Conservation (phyloP, 2,797 vertebrate species). For the Alosa sapidissima region DNA sequence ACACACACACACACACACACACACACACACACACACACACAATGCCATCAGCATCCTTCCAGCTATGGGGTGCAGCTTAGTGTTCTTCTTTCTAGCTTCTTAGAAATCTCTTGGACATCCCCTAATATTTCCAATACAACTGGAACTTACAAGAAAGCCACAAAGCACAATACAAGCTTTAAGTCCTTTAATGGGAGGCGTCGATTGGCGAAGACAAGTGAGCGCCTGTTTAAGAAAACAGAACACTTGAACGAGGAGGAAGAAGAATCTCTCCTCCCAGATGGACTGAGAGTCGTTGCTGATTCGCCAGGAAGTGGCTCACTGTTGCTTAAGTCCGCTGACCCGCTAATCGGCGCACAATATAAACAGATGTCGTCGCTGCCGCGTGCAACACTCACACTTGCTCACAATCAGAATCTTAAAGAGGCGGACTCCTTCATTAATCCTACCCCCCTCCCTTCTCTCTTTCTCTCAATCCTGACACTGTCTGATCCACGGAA, state of each 20-base stretch:
- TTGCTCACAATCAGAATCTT: constrained; percentile 71
- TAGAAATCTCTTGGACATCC: constrained; percentile 41
- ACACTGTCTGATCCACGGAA: constrained; percentile 66
- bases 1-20: neutral
- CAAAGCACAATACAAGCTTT: constrained; percentile 52
- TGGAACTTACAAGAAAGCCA: constrained; percentile 55
- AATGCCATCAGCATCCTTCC: neutral
- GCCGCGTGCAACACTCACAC: constrained; percentile 61
- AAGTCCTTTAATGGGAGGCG: constrained; percentile 58
- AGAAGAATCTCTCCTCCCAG: constrained; percentile 32
- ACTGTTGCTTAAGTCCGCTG: constrained; percentile 66
- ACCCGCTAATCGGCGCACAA: constrained; percentile 73
- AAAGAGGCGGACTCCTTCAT: constrained; percentile 62
- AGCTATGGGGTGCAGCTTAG: constrained; percentile 2
- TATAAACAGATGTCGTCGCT: constrained; percentile 67
- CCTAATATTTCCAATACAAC: constrained; percentile 42
- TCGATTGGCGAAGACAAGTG: constrained; percentile 53
- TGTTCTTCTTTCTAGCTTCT: constrained; percentile 46
- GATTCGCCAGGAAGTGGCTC: constrained; percentile 66
- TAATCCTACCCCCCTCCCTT: constrained; percentile 63
- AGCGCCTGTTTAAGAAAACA: constrained; percentile 59
- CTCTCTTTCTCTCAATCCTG: constrained; percentile 64
- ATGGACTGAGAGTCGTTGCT: constrained; percentile 50
- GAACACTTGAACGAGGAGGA: constrained; percentile 51
- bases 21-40: neutral